Evolutionary conservation across 2,797 vertebrate species (phyloP).

Genomic region (Tragopan temminckii): DNA sequence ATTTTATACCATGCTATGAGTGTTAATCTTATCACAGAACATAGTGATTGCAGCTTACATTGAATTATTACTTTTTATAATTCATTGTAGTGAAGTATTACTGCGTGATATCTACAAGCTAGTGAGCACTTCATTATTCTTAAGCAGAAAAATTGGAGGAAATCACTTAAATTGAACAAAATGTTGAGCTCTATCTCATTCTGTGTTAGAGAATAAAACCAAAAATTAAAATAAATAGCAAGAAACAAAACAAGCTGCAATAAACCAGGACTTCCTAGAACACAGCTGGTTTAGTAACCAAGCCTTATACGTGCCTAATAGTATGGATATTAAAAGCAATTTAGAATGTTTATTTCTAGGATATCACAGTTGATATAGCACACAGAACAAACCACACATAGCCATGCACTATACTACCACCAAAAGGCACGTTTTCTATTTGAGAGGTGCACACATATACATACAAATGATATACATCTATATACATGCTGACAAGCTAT

Average conservation of each 20-base stretch:
- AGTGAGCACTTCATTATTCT: constrained; percentile 43
- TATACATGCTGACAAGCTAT: neutral
- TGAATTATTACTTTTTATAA: constrained; percentile 61
- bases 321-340: neutral
- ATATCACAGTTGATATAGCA: neutral
- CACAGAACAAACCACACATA: neutral
- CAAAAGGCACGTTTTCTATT: neutral
- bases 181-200: neutral
- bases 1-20: constrained; percentile 40
- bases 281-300: neutral
- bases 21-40: constrained; percentile 54
- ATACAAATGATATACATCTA: neutral
- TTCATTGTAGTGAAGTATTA: constrained; percentile 42
- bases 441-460: neutral
- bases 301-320: neutral
- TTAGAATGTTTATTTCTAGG: neutral
- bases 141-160: constrained; percentile 35
- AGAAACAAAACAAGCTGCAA: neutral
- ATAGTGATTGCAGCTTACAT: constrained; percentile 40
- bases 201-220: neutral
- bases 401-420: too few relatives aligned
- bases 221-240: neutral
- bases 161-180: constrained; percentile 11
- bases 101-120: neutral
- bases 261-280: neutral